These are phyloP conservation scores for Geophilus truncorum DNA, from an alignment of 2,888 invertebrate species.

Conservation along the genomic window DNA sequence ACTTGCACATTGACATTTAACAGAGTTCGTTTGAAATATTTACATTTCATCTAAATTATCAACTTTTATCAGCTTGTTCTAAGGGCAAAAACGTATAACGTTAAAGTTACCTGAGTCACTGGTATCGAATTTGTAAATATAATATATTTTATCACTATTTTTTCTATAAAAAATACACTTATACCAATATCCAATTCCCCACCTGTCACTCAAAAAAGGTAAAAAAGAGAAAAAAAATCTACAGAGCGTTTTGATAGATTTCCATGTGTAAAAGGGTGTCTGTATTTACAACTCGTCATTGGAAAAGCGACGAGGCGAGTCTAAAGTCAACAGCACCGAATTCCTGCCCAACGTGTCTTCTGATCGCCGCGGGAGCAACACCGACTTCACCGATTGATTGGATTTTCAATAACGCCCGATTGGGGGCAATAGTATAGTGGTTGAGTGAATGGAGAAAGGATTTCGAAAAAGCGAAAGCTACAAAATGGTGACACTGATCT, in stretches of 20 bases:
- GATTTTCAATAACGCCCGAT: constrained; percentile 11
- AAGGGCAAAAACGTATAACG: not conserved
- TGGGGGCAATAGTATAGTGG: constrained; percentile 6
- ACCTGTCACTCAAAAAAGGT: not conserved
- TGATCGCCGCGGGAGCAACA: constrained; percentile 2
- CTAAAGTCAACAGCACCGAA: constrained; percentile 1
- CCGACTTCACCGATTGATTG: constrained; percentile 10
- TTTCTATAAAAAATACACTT: not conserved
- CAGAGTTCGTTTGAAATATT: not conserved
- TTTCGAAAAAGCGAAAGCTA: not conserved
- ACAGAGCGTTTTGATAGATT: constrained; percentile 7
- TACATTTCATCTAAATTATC: not conserved
- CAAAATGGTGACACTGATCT: not conserved
- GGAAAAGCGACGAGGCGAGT: not conserved
- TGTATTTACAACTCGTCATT: constrained; percentile 17
- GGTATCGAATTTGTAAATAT: not conserved
- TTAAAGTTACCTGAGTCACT: not conserved
- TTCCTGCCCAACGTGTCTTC: not conserved
- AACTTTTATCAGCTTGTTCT: not conserved
- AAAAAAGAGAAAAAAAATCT: not conserved
- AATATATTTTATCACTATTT: not conserved
- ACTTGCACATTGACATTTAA: not conserved
- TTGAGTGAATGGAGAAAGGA: constrained; percentile 1
- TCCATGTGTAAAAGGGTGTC: not conserved
- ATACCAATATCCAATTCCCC: not conserved